These are phyloP conservation scores for Limnodromus scolopaceus DNA, from an alignment of 2,797 vertebrate genomes.

Conservation along the genomic window DNA sequence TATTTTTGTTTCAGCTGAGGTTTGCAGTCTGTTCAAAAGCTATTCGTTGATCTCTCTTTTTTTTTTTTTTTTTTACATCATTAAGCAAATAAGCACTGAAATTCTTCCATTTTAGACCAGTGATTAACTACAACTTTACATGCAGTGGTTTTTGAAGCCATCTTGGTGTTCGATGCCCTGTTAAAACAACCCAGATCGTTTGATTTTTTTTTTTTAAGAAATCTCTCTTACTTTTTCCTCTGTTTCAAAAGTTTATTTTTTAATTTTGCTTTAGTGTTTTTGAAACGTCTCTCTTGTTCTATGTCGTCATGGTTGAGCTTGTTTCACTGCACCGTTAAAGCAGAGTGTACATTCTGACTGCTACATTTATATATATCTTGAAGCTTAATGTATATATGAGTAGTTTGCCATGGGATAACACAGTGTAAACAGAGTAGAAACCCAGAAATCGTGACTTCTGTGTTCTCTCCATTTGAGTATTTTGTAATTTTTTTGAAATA, in stretches of 20 bases:
- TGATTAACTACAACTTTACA: constrained; percentile 41
- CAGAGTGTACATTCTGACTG: constrained; percentile 96
- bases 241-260: constrained; percentile 45
- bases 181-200: constrained; percentile 45
- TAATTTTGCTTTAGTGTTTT: constrained; percentile 87
- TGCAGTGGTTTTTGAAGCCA: constrained; percentile 47
- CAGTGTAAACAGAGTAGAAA: constrained; percentile 99
- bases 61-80: background rate
- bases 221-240: constrained; percentile 41
- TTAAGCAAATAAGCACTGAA: constrained; percentile 47
- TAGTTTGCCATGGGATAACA: constrained; percentile 99
- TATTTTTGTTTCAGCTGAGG: constrained; percentile 3
- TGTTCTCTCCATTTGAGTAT: constrained; percentile 99
- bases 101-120: background rate
- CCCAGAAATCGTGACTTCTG: constrained; percentile 99
- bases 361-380: constrained; percentile 99
- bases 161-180: constrained; percentile 41
- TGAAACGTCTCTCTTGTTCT: constrained; percentile 89
- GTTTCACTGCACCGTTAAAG: constrained; percentile 92
- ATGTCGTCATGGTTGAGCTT: constrained; percentile 96
- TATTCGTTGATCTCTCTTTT: background rate
- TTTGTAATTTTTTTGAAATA: constrained; percentile 99
- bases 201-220: constrained; percentile 59
- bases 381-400: constrained; percentile 99
- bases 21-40: constrained; percentile 28